phyloP scores from a whole-genome alignment of 2,888 invertebrate species.

The Tipula confusa region DNA sequence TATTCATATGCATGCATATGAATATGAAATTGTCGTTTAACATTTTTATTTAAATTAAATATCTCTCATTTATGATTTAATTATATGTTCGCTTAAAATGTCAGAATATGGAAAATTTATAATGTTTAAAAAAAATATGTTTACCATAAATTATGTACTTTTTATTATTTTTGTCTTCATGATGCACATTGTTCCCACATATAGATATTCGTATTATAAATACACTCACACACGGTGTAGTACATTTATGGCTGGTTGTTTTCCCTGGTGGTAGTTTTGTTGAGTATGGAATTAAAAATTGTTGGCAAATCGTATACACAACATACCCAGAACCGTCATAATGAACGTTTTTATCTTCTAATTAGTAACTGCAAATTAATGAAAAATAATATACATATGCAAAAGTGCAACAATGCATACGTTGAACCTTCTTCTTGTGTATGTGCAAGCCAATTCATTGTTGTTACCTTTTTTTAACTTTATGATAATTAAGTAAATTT shows the following conservation, averaged over 20 bases:
- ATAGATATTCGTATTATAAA: neutral
- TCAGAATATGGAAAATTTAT: constrained; percentile 12
- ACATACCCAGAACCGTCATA: neutral
- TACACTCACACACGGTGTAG: neutral
- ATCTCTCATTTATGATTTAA: constrained; percentile 1
- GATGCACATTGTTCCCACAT: neutral
- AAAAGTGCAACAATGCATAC: too few species aligned
- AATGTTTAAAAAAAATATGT: constrained; percentile 16
- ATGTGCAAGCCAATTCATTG: too few species aligned
- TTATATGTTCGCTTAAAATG: neutral
- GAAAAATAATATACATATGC: too few species aligned
- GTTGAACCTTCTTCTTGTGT: too few species aligned
- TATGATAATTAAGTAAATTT: too few species aligned
- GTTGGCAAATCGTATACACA: neutral
- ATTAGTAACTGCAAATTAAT: constrained; percentile 12
- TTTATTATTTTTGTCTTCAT: neutral
- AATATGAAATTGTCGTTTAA: neutral
- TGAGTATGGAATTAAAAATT: neutral
- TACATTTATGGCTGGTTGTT: neutral
- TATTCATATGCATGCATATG: neutral
- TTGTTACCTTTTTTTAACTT: too few species aligned
- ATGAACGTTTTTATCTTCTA: neutral
- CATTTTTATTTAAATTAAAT: neutral
- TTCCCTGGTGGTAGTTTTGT: neutral
- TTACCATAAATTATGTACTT: constrained; percentile 12